Evolutionary conservation across 92 coral and sea anemone species (phyloP), one percentile per base, ranked within the genome.

Genomic region (Nematostella vectensis): DNA sequence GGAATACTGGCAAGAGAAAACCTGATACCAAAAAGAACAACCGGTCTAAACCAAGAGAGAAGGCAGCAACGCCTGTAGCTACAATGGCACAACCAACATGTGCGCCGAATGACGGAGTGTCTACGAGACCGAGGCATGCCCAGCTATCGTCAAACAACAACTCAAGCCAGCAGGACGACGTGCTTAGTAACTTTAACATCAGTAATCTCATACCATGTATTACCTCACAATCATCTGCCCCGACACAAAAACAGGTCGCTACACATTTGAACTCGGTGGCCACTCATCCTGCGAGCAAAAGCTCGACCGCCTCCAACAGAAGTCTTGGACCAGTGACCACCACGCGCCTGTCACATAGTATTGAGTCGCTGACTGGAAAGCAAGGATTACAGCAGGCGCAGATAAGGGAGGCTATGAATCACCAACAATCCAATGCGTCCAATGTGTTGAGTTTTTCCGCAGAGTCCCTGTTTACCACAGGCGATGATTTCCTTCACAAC

Each of bases 91-190:
- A 6, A 33, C 40, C 40, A 33, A n/a, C n/a, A n/a, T n/a, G n/a
- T n/a, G n/a, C n/a, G n/a, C n/a, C n/a, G n/a, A n/a, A n/a, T n/a
- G n/a, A n/a, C n/a, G n/a, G n/a, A n/a, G n/a, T n/a, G n/a, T n/a
- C n/a, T n/a, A n/a, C n/a, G n/a, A n/a, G n/a, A n/a, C n/a, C n/a
- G n/a, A n/a, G n/a, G n/a, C n/a, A n/a, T n/a, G n/a, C n/a, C n/a
- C 6, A 15, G 15, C 40, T 6, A 15, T 15, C 6, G 40, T 33
- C 40, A 30, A 67, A 67, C 58, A 50, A 67, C 63, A 78, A 67
- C 18, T 74, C 80, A 51, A 74, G 94, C 62, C 88, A 85, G 17
- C 88, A 80, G 30, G 88, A 68, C 31, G 91, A 85, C 42, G 67
- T 80, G 54, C 74, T 85, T 29, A 76, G 64, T 69, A 85, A 68